These are phyloP conservation scores for Spheniscus humboldti DNA, from an alignment of 2,797 vertebrate genomes.

Conservation along the genomic window DNA sequence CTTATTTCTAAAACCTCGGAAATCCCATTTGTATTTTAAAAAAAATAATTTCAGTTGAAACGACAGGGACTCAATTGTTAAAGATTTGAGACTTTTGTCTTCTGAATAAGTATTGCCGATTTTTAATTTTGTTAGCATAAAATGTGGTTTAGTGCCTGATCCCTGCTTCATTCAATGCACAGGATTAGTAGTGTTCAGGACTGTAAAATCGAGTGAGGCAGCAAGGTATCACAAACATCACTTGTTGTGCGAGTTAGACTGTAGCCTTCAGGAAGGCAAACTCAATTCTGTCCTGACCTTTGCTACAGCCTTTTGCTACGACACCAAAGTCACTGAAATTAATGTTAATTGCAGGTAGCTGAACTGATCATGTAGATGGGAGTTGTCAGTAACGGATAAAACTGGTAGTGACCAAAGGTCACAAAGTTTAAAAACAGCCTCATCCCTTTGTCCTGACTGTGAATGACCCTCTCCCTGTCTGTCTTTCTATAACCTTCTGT, in stretches of 20 bases:
- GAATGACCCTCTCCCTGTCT: not conserved
- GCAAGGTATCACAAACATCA: not conserved
- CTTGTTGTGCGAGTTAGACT: not conserved
- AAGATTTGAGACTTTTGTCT: not conserved
- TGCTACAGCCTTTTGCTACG: not conserved
- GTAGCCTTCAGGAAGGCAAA: not conserved
- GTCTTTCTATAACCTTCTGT: not conserved
- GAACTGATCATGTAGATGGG: not conserved
- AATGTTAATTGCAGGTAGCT: not conserved
- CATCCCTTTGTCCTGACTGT: not conserved
- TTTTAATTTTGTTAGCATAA: not conserved
- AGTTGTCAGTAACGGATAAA: not conserved
- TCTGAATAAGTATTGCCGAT: not conserved
- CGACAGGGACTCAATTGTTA: accelerated
- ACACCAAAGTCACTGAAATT: not conserved
- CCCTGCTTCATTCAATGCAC: not conserved
- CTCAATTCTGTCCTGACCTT: not conserved
- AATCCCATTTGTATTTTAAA: not conserved
- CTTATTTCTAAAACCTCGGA: not conserved
- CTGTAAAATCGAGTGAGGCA: not conserved
- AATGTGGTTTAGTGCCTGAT: not conserved
- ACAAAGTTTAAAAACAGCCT: not conserved
- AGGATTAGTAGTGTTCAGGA: not conserved
- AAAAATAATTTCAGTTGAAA: not conserved
- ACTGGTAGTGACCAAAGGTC: not conserved